Base-by-base conservation (phyloP, 2,113 vertebrate species). In the Phalacrocorax brasilianus region DNA sequence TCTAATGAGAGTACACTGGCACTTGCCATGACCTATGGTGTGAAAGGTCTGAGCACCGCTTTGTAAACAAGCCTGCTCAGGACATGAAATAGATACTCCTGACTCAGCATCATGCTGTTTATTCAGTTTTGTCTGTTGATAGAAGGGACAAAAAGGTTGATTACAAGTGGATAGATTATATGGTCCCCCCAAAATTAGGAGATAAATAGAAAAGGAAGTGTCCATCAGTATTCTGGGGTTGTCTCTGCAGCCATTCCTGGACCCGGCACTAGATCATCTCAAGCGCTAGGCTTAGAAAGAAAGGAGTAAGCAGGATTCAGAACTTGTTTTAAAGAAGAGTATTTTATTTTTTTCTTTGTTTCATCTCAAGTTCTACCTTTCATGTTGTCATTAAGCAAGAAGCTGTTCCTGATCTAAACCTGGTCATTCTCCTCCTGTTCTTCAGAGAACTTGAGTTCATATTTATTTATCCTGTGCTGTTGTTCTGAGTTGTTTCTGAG, bases 391-490 rank as follows among this genome's bases (percentile, higher is more conserved):
- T 86, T 87, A 89, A 94, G 49, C 15, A 85, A 76, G 58, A 89
- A 88, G 74, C 67, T 93, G 47, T 92, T 96, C 66, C 27, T 91
- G 38, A 18, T 88, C 42, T 93, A 88, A 89, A 88, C 44, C 42
- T 55, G 16, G 78, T 88, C 20, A 5, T 95, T 88, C 32, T 79
- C 40, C 65, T 86, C n/a, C 44, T 59, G 14, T 84, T 95, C 82
- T 91, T 95, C 86, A 95, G 17, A 92, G 84, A 94, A 70, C 28
- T 92, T 35, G 21, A 89, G 94, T 95, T 97, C 89, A 90, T 91
- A 91, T 96, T 97, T 97, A 95, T 96, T 97, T 97, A 76, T 80
- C 52, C 71, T 89, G 21, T 91, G 52, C 85, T 82, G 59, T 95
- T 96, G 86, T 96, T 93, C 75, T 87, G 83, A 62, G 76, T 62